A percentile compares a stretch with the other conserved stretches of the same genome.
phyloP scores from a whole-genome alignment of 2,888 invertebrate species.

The Parapristionchus giblindavisi region DNA sequence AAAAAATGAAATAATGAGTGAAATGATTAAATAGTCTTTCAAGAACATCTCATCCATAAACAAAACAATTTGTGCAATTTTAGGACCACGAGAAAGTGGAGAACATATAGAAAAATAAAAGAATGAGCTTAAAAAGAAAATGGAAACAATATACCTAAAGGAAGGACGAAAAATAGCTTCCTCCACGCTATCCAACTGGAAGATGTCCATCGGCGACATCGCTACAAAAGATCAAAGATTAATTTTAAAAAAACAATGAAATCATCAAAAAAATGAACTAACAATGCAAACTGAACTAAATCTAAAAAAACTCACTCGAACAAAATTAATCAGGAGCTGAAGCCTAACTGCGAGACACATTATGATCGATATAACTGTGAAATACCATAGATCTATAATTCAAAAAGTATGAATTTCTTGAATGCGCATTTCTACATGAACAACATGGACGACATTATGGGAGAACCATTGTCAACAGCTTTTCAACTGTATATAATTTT shows the following conservation, averaged over 20 bases:
- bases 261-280: neutral
- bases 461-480: neutral
- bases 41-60: no score
- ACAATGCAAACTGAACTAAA: neutral
- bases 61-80: no score
- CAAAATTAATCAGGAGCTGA: constrained; percentile 49
- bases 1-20: no score
- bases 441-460: no score
- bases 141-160: constrained; percentile 42
- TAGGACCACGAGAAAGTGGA: no score
- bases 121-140: neutral
- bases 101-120: constrained; percentile 2
- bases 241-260: neutral
- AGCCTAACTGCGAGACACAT: constrained; percentile 50
- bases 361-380: constrained; percentile 47
- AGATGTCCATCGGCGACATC: constrained; percentile 56
- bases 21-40: no score
- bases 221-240: constrained; percentile 37
- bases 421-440: no score
- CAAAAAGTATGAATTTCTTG: no score
- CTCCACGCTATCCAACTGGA: constrained; percentile 56
- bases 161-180: constrained; percentile 54
- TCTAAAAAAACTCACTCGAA: constrained; percentile 42
- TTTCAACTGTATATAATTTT: neutral
- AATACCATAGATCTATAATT: constrained; percentile 52